Evolutionary conservation across 2,797 vertebrate genomes (phyloP).

Genomic region (Peromyscus melanophrys): DNA sequence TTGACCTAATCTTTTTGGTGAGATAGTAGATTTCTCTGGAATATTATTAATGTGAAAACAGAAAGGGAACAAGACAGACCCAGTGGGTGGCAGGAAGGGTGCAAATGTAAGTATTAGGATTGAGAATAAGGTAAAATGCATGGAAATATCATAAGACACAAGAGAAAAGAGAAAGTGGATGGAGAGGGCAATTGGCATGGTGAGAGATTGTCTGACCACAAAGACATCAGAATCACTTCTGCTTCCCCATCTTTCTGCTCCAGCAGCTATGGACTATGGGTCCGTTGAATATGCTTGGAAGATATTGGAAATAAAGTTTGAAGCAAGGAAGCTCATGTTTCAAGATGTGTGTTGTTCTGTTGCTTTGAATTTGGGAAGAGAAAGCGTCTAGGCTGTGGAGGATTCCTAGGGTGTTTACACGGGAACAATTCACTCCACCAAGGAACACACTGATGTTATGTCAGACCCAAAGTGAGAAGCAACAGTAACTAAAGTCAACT

Average conservation of each 20-base stretch:
- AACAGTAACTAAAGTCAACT: not conserved
- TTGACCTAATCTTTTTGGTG: not conserved
- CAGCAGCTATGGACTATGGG: not conserved
- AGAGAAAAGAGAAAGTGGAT: not conserved
- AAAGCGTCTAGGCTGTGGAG: not conserved
- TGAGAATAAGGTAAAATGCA: not conserved
- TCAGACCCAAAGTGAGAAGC: not conserved
- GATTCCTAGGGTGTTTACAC: not conserved
- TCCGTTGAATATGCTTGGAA: not conserved
- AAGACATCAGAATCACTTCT: not conserved
- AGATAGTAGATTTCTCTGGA: not conserved
- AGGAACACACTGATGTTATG: not conserved
- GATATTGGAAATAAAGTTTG: not conserved
- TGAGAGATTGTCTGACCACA: not conserved
- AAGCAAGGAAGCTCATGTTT: not conserved
- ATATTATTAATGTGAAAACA: slow-evolving; percentile 1
- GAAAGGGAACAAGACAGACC: not conserved
- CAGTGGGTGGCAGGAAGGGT: rapidly evolving
- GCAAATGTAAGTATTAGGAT: not conserved
- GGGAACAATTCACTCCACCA: not conserved
- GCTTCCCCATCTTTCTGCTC: not conserved
- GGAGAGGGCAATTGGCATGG: not conserved
- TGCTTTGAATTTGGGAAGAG: not conserved
- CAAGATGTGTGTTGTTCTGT: not conserved
- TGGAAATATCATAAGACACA: not conserved